Evolutionary conservation across 1,140 invertebrate species (phyloP), one percentile per base, ranked within the genome.

Genomic region (Drosophila busckii): DNA sequence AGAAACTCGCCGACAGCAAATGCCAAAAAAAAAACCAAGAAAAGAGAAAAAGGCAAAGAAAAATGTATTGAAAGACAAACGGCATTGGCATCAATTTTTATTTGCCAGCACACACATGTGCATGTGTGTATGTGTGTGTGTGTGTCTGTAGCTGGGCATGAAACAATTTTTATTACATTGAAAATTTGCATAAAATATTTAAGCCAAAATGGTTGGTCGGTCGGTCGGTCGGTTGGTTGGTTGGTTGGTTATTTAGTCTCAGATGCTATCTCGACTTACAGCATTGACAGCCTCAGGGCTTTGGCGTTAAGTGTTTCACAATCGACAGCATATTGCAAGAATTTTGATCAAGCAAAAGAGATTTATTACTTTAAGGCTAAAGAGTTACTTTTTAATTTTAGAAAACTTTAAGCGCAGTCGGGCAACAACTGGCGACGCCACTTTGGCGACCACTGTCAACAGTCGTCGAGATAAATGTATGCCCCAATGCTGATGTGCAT

Each of bases 161-260:
- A 56, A 76, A 65, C 38, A 84, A 83, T 64, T 84, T 84, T 78
- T 84, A 84, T 84, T 84, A 69, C 67, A 78, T 73, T 84, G 78
- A 84, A 84, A 84, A 84, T 84, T 84, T 84, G 78, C 78, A 84
- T 84, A 84, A 78, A 84, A 84, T 84, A 84, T 84, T 84, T 80
- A 84, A 71, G 78, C 58, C 75, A 80, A 80, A 82, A n/a, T 68
- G 62, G 64, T 68, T 61, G 60, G 56, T 80, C 73, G 73, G 44
- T 67, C 29, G 54, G 34, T 58, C 40, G 65, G 40, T 16, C 17
- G 1, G 16, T 31, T 4, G 25, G 8, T 15, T 32, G 29, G 38
- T 20, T 22, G 31, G 13, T 40, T 13, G 10, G 2, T 19, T 31
- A 37, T 17, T 49, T n/a, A n/a, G n/a, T n/a, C n/a, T n/a, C n/a